These are phyloP conservation scores for Athalia cordata DNA, from an alignment of 2,888 invertebrate species.

Conservation along the genomic window DNA sequence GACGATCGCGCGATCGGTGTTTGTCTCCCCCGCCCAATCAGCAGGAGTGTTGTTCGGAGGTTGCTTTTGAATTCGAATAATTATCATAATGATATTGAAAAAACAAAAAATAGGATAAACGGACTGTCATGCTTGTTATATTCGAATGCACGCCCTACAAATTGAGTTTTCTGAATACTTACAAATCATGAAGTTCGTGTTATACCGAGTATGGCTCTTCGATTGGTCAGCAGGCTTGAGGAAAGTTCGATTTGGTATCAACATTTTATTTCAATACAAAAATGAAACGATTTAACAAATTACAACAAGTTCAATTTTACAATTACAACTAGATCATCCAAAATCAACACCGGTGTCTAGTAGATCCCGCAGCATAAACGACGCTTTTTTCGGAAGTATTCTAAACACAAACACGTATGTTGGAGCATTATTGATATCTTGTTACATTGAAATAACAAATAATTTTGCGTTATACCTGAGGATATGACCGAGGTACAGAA, in stretches of 20 bases:
- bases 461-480: slow-evolving; percentile 67
- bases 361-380: slow-evolving; percentile 78
- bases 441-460: not conserved
- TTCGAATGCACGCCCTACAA: no score
- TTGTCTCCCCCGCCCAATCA: no score
- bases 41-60: no score
- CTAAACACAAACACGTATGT: slow-evolving; percentile 60
- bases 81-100: no score
- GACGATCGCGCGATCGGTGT: no score
- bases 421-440: not conserved
- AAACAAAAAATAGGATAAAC: no score
- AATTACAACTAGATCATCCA: slow-evolving; percentile 69
- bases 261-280: not conserved
- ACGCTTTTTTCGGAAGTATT: slow-evolving; percentile 78
- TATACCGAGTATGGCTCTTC: slow-evolving; percentile 25
- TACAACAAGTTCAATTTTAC: slow-evolving; percentile 3
- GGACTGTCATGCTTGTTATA: no score
- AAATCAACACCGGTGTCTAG: slow-evolving; percentile 81
- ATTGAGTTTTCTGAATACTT: not conserved
- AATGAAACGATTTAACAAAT: not conserved
- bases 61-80: no score
- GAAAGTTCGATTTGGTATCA: not conserved
- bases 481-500: slow-evolving; percentile 77
- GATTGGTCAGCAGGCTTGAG: slow-evolving; percentile 21
- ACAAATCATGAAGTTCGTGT: not conserved